These are phyloP conservation scores for Serripes groenlandicus DNA, from an alignment of 2,888 invertebrate genomes.

Conservation along the genomic window DNA sequence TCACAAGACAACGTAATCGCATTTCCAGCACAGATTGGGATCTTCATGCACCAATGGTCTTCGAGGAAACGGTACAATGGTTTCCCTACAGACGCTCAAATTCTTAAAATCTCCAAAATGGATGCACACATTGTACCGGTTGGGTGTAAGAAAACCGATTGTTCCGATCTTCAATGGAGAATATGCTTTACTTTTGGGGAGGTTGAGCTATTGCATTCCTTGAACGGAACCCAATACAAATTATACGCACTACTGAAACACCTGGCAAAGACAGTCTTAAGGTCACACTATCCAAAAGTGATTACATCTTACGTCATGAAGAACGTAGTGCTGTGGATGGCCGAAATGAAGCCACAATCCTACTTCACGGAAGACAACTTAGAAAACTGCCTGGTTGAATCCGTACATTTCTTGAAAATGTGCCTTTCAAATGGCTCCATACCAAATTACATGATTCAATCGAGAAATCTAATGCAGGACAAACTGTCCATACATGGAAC, in stretches of 20 bases:
- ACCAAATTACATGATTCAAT: not conserved
- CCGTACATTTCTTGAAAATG: conserved; percentile 3
- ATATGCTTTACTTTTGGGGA: conserved; percentile 8
- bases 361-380: conserved; percentile 2
- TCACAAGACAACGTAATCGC: conserved; percentile 5
- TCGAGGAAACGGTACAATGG: not conserved
- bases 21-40: not conserved
- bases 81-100: not conserved
- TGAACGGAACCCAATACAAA: not conserved
- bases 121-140: conserved; percentile 15
- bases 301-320: conserved; percentile 9
- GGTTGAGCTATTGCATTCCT: not conserved
- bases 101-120: conserved; percentile 1
- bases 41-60: not conserved
- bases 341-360: not conserved
- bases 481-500: not conserved
- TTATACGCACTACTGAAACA: not conserved
- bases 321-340: conserved; percentile 12
- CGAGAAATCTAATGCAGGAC: not conserved
- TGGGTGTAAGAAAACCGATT: not conserved
- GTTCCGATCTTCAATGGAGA: conserved; percentile 6
- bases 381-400: conserved; percentile 2
- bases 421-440: not conserved
- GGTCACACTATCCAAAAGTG: not conserved
- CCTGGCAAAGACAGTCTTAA: not conserved